Percentiles rank a stretch among this genome's conserved stretches.
These are phyloP conservation scores for Anableps anableps DNA, from an alignment of 2,797 vertebrate genomes.

Conservation along the genomic window DNA sequence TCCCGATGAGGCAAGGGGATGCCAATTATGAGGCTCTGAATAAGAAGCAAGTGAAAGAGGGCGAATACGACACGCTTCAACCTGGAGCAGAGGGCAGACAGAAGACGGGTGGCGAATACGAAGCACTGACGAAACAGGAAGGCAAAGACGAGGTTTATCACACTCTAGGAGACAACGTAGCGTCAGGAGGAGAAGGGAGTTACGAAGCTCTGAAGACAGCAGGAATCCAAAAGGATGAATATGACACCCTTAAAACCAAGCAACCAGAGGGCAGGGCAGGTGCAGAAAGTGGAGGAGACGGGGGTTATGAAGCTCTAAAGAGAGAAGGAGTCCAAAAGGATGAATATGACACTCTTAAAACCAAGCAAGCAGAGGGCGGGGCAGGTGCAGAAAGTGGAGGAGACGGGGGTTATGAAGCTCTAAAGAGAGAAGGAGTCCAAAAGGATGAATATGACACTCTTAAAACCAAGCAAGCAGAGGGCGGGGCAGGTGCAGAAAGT, in stretches of 20 bases:
- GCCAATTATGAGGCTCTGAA: background rate
- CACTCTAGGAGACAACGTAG: accelerated
- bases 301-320: slow-evolving; percentile 17
- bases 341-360: slow-evolving; percentile 8
- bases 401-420: slow-evolving; percentile 3
- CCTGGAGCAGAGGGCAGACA: background rate
- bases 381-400: background rate
- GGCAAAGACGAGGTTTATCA: slow-evolving; percentile 20
- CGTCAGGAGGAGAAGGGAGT: background rate
- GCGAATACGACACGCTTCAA: slow-evolving; percentile 37
- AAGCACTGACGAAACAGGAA: slow-evolving; percentile 25
- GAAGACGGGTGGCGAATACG: slow-evolving; percentile 18
- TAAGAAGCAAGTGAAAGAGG: background rate
- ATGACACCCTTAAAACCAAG: background rate
- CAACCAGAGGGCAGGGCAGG: accelerated
- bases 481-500: background rate
- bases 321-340: slow-evolving; percentile 2
- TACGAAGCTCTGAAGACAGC: slow-evolving; percentile 27
- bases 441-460: slow-evolving; percentile 13
- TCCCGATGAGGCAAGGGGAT: background rate
- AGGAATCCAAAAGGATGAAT: background rate
- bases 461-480: accelerated
- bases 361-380: accelerated
- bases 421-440: slow-evolving; percentile 20
- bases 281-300: background rate